Evolutionary conservation across 2,113 vertebrate genomes (phyloP).

Genomic region (Athene noctua): DNA sequence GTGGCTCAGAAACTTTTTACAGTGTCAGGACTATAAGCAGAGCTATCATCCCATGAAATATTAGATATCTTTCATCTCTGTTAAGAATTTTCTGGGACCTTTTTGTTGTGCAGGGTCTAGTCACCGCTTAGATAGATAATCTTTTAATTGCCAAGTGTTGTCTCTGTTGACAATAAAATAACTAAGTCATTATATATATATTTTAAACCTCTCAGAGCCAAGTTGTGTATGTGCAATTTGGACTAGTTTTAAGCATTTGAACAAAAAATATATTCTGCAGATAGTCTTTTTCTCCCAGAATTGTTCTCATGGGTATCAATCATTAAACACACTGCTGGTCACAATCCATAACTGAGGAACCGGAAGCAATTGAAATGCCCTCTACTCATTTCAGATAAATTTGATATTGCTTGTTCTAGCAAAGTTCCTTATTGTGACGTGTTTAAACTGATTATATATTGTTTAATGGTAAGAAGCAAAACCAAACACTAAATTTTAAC

Average conservation of each 20-base stretch:
- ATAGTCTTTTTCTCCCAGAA: background rate
- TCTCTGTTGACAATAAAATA: background rate
- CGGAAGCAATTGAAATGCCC: background rate
- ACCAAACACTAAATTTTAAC: background rate
- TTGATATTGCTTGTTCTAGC: background rate
- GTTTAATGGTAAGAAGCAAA: background rate
- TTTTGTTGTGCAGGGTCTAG: background rate
- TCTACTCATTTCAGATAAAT: background rate
- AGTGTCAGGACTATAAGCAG: background rate
- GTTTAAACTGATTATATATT: background rate
- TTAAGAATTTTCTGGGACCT: background rate
- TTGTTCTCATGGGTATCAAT: background rate
- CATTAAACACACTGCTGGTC: background rate
- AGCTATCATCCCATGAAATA: background rate
- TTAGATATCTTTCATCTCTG: background rate
- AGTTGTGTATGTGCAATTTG: background rate
- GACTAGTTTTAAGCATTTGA: background rate
- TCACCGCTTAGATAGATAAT: background rate
- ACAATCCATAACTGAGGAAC: background rate
- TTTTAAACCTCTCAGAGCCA: background rate
- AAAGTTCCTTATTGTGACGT: background rate
- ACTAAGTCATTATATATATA: background rate
- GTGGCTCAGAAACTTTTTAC: background rate
- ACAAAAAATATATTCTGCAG: background rate
- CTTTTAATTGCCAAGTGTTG: background rate